Conservation (phyloP, 2,888 invertebrate species). For the Cremastobaeus sp. region DNA sequence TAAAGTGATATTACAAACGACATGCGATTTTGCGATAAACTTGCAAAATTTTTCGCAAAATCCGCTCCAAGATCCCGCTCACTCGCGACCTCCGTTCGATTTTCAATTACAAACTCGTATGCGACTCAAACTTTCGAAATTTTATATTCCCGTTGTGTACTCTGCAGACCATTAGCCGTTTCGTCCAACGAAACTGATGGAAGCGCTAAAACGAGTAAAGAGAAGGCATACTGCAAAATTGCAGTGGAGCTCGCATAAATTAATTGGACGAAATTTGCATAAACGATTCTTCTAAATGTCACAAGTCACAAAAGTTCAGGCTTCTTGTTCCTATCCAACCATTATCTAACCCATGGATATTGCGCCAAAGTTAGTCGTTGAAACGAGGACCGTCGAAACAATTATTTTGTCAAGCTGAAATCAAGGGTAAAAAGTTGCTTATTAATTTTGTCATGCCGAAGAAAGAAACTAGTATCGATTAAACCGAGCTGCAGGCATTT, state of each 20-base stretch:
- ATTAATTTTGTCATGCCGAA: constrained; percentile 51
- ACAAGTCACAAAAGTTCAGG: background rate
- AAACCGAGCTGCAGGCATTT: constrained; percentile 45
- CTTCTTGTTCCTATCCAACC: too few relatives aligned
- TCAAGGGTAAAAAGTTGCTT: constrained; percentile 33
- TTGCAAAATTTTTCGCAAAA: constrained; percentile 73
- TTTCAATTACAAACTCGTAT: background rate
- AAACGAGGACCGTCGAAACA: constrained; percentile 13
- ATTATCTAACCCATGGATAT: too few relatives aligned
- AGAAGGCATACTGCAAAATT: too few relatives aligned
- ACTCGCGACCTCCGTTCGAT: background rate
- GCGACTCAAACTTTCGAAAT: too few relatives aligned
- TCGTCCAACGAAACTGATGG: too few relatives aligned
- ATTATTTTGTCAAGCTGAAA: constrained; percentile 31
- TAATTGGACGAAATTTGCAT: background rate
- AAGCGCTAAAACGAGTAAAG: too few relatives aligned
- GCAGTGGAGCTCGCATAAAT: too few relatives aligned
- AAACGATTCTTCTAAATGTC: background rate
- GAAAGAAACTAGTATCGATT: constrained; percentile 53
- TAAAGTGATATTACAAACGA: constrained; percentile 74
- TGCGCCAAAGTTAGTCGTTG: too few relatives aligned
- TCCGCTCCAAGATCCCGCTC: constrained; percentile 46
- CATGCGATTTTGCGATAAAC: constrained; percentile 77
- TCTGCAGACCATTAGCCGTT: too few relatives aligned
- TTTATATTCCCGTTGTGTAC: too few relatives aligned